These are phyloP conservation scores for Eumaeus atala DNA, from an alignment of 1,140 invertebrate genomes.

Conservation along the genomic window DNA sequence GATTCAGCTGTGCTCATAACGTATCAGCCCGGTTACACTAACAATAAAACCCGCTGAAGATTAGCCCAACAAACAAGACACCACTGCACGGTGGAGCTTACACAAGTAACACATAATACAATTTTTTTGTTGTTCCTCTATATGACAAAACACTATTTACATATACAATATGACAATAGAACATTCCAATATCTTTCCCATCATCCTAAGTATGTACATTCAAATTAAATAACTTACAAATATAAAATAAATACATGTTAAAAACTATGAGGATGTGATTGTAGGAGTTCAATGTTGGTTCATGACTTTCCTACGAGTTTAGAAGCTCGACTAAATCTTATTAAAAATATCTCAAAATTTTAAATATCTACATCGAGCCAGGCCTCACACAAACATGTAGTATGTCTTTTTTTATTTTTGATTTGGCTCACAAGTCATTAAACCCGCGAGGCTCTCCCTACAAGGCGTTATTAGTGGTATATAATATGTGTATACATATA, in stretches of 20 bases:
- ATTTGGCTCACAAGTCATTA: constrained; percentile 6
- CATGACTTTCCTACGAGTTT: background rate
- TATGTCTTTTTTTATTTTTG: background rate
- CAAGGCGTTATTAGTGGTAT: background rate
- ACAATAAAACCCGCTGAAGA: background rate
- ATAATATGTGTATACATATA: background rate
- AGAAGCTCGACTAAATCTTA: background rate
- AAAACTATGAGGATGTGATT: constrained; percentile 46
- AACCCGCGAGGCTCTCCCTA: background rate
- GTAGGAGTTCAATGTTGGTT: constrained; percentile 29
- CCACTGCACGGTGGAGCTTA: constrained; percentile 24
- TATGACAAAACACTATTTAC: constrained; percentile 58
- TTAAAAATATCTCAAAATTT: constrained; percentile 3
- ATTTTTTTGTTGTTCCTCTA: constrained; percentile 60
- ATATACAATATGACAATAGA: constrained; percentile 49
- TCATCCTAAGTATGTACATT: constrained; percentile 59
- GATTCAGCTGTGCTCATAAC: background rate
- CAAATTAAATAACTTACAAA: constrained; percentile 63
- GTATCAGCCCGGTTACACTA: background rate
- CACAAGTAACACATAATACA: constrained; percentile 29
- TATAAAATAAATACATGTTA: constrained; percentile 57
- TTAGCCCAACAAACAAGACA: constrained; percentile 8
- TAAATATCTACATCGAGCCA: background rate
- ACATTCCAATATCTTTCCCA: constrained; percentile 48
- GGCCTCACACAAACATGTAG: background rate